phyloP scores from a whole-genome alignment of 2,113 vertebrate genomes.

The Rhipidura dahli region DNA sequence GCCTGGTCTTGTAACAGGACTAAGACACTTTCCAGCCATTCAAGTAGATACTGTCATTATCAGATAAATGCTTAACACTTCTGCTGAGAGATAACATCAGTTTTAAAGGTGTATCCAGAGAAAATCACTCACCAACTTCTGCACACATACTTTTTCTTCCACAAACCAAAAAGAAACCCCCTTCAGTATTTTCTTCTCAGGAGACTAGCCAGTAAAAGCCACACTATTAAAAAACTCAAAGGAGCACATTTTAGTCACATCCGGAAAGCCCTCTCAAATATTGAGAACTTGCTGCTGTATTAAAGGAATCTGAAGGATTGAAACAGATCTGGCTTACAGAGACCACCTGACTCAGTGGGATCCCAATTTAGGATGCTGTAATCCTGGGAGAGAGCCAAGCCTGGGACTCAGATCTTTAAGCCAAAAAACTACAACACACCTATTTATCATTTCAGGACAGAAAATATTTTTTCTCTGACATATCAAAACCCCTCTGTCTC shows the following conservation, averaged over 20 bases:
- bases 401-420: not conserved
- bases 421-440: not conserved
- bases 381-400: not conserved
- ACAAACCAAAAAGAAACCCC: not conserved
- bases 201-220: not conserved
- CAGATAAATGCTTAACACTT: not conserved
- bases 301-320: not conserved
- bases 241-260: not conserved
- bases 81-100: fast-evolving
- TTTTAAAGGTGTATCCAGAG: not conserved
- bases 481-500: not conserved
- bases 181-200: not conserved
- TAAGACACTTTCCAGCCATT: not conserved
- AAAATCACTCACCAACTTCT: not conserved
- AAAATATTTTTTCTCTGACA: not conserved
- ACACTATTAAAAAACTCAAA: not conserved
- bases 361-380: not conserved
- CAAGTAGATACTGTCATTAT: not conserved
- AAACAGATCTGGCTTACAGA: not conserved
- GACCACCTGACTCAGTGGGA: not conserved
- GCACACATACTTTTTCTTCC: not conserved
- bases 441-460: not conserved
- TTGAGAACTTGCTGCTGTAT: not conserved
- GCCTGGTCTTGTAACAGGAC: not conserved
- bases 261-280: not conserved